Base-by-base conservation (phyloP, 2,888 invertebrate genomes). In the Pocota personata region DNA sequence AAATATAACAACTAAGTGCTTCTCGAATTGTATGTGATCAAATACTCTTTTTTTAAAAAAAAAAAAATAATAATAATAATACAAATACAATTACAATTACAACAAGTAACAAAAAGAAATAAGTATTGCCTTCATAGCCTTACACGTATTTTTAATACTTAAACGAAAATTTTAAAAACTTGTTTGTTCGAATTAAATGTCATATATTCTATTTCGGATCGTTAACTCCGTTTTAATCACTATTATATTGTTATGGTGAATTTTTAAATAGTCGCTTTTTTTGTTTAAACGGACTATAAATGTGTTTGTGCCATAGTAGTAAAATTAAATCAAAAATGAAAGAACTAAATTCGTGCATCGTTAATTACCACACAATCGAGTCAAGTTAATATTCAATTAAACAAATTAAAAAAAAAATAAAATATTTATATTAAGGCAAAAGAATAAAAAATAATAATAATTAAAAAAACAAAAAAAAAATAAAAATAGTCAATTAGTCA, bases 321-420 rank as follows among this genome's bases (percentile, higher is more conserved):
- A 91, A 89, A 89, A 90, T 91, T 58, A 90, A 90, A 89, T 90
- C 90, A 87, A 91, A 91, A 90, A 91, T 90, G 90, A 91, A 91
- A 86, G 66, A 80, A 62, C 71, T 32, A 12, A 64, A 14, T 40
- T 35, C 67, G 40, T 46, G 67, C 16, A 72, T 60, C 66, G 16
- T 62, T 62, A 79, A n/a, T 43, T 64, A 55, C 50, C 55, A 46
- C 19, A 76, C 57, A 16, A 82, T 40, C 55, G 57, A 64, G 19
- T 82, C 82, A 69, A 87, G 72, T 86, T 82, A 73, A 78, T 87
- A 84, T 79, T 75, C 24, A 52, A 64, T 73, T 24, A 3, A 57
- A 57, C 50, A 27, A 35, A 52, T 8, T 40, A 37, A 46, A 69
- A 32, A 64, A 12, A 46, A 27, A 50, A 19, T 19, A 21, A 37